Base-by-base conservation (phyloP, 2,888 invertebrate species). In the Meta bourneti region DNA sequence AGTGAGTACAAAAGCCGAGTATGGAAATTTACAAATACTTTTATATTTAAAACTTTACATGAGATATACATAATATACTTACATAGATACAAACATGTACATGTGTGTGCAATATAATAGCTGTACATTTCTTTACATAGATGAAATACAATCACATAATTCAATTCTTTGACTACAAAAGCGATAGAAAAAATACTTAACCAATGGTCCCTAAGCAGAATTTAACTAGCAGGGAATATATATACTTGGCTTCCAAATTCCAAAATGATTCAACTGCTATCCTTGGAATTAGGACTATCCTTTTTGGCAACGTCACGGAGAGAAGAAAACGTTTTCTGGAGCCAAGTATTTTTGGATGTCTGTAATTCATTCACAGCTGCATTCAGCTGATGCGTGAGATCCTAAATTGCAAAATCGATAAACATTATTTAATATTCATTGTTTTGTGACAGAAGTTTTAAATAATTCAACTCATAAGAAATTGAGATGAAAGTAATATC, bases 311-410 rank as follows among this genome's bases (percentile, higher is more conserved):
- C 96, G 93, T 96, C 96, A 93, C 95, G 95, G 92, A 96, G 95
- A 19, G 96, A 96, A 48, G 96, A 96, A 94, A 99, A 96, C 0
- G 99, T 99, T 95, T 98, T 98, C 93, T 98, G 98, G 87, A 99
- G 96, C 99, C 99, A 99, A 0, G 98, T 96, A 94, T 96, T 97
- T 93, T 96, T 96, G 13, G 95, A 95, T 4, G 96, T 96, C 94
- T 97, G 97, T 93, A 97, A 95, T 95, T 98, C 98, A 89, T 97
- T 96, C 81, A 97, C 96, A 0, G 98, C 97, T 0, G 97, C 96
- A 94, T 97, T 97, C 86, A 99, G 95, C 94, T 98, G 98, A 95
- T 99, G 99, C 69, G 97, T 98, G 93, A 99, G 95, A 95, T 98
- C 98, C 97, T 97, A 94, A 61, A 70, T 9, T 49, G 52, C 78